Conservation (phyloP, 1,140 invertebrate genomes). For the Leptestheria dahalacensis region DNA sequence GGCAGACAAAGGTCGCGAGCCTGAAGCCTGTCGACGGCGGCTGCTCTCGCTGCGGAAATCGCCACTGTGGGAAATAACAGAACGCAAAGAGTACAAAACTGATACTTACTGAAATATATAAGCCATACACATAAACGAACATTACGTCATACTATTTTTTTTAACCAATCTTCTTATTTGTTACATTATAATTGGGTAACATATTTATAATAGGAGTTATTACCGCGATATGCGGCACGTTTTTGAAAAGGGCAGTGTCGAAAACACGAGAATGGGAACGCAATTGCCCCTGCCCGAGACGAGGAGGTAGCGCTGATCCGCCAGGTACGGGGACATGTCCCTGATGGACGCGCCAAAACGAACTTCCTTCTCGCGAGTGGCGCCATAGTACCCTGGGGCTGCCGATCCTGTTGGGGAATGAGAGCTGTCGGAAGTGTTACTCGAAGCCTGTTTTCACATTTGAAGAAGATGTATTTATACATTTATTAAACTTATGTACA, state of each 20-base stretch:
- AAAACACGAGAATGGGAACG: slow-evolving; percentile 64
- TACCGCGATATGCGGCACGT: slow-evolving; percentile 45
- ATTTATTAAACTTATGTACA: neutral
- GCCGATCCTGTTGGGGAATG: slow-evolving; percentile 20
- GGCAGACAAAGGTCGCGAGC: slow-evolving; percentile 61
- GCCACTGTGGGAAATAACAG: slow-evolving; percentile 34
- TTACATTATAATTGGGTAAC: too few relatives aligned
- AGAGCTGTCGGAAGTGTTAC: slow-evolving; percentile 30
- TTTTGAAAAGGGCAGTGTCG: slow-evolving; percentile 62
- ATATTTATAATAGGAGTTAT: too few relatives aligned
- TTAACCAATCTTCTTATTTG: too few relatives aligned
- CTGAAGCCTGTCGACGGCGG: slow-evolving; percentile 59
- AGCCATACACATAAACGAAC: neutral
- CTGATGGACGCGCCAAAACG: slow-evolving; percentile 26
- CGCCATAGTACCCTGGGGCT: neutral
- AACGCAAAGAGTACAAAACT: slow-evolving; percentile 13
- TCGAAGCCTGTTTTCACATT: slow-evolving; percentile 14
- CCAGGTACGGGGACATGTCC: slow-evolving; percentile 34
- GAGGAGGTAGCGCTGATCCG: slow-evolving; percentile 60
- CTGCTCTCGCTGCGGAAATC: slow-evolving; percentile 50
- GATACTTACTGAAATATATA: slow-evolving; percentile 16
- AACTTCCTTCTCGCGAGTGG: slow-evolving; percentile 34
- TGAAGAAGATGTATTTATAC: neutral
- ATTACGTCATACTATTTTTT: too few relatives aligned
- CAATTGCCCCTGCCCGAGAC: slow-evolving; percentile 42